These are phyloP conservation scores for Charaxes varanes DNA, from an alignment of 1,140 invertebrate species.

Conservation along the genomic window DNA sequence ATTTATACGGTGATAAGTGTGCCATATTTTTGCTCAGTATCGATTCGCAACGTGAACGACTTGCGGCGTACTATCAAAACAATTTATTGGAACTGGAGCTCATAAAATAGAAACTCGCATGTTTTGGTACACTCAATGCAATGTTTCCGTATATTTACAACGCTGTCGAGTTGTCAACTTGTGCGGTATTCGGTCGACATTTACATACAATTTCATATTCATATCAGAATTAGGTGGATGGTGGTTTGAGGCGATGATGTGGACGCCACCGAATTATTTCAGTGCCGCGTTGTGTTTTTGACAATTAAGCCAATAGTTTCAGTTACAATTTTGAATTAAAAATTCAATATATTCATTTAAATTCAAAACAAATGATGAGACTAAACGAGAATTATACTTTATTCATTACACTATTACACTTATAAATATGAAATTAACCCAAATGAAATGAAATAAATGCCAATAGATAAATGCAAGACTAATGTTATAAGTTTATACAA, in stretches of 20 bases:
- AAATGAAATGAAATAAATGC: too few species aligned
- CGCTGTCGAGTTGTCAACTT: conserved; percentile 53
- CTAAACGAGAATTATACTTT: too few species aligned
- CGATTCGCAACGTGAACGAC: conserved; percentile 3
- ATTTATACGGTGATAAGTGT: background rate
- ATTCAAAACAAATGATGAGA: too few species aligned
- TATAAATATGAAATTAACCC: too few species aligned
- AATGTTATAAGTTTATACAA: too few species aligned
- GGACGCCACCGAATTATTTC: conserved; percentile 20
- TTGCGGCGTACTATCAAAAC: conserved; percentile 18
- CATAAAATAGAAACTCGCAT: conserved; percentile 42
- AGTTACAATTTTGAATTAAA: too few species aligned
- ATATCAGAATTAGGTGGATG: conserved; percentile 59
- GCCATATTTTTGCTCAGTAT: conserved; percentile 17
- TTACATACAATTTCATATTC: conserved; percentile 66
- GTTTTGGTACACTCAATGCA: conserved; percentile 46
- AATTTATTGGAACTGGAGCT: conserved; percentile 42
- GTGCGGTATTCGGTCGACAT: conserved; percentile 48
- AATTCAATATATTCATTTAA: too few species aligned
- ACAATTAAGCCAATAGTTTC: too few species aligned
- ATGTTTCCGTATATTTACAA: conserved; percentile 50
- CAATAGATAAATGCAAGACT: too few species aligned
- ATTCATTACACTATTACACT: too few species aligned
- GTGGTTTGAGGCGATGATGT: conserved; percentile 25
- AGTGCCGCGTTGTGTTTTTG: conserved; percentile 7